These are phyloP conservation scores for Poliocrania exsul DNA, from an alignment of 2,797 vertebrate species.

Conservation along the genomic window DNA sequence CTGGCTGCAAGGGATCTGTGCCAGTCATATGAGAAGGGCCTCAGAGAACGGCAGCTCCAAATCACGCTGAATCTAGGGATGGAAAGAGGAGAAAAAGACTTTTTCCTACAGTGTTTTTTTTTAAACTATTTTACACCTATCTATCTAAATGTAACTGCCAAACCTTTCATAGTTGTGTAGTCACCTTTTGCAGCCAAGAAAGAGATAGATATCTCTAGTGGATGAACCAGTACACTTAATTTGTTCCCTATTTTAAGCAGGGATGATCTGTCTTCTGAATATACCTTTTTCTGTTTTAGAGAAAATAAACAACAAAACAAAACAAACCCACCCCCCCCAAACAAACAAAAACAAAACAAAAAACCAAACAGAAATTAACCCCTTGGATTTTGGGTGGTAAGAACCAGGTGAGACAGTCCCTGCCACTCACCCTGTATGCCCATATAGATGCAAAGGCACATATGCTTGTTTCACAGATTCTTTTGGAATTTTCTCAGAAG, in stretches of 20 bases:
- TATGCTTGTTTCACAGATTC: background rate
- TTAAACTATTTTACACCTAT: background rate
- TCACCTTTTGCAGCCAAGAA: background rate
- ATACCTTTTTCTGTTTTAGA: background rate
- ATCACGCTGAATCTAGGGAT: background rate
- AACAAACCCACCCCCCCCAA: too few species aligned
- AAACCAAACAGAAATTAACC: background rate
- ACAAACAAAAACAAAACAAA: too few species aligned
- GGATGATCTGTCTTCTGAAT: background rate
- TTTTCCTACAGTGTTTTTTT: background rate
- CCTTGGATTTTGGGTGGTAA: background rate
- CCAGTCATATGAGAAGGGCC: background rate
- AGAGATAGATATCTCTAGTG: background rate
- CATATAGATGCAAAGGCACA: background rate
- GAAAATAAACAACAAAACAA: too few species aligned
- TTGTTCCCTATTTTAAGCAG: background rate
- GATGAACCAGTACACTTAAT: background rate
- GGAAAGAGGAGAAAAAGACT: background rate
- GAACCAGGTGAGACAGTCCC: background rate
- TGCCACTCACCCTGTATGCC: background rate
- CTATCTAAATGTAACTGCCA: background rate
- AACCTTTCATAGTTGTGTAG: background rate
- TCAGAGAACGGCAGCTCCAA: background rate
- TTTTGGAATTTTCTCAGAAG: background rate
- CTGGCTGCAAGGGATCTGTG: background rate